Conservation (phyloP, 1,140 invertebrate species). For the Heliothis subflexa region DNA sequence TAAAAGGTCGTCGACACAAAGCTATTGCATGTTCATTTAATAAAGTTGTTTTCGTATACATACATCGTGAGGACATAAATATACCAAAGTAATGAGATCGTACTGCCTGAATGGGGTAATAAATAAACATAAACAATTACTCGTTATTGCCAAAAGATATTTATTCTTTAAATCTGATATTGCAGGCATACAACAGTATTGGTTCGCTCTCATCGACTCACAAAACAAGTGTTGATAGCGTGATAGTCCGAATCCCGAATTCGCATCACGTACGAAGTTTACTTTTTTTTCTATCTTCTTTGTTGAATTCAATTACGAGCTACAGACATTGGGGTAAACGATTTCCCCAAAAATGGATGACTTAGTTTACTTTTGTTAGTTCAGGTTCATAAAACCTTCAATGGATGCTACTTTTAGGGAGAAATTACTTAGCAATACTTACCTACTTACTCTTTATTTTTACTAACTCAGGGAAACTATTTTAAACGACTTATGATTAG, state of each 20-base stretch:
- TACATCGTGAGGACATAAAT: constrained; percentile 25
- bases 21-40: too few relatives aligned
- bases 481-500: too few relatives aligned
- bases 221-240: constrained; percentile 65
- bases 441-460: too few relatives aligned
- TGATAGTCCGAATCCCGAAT: constrained; percentile 60
- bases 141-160: constrained; percentile 39
- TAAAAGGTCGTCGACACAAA: too few relatives aligned
- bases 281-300: constrained; percentile 69
- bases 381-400: constrained; percentile 26
- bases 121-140: constrained; percentile 44
- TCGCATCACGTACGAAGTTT: constrained; percentile 66
- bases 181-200: constrained; percentile 41
- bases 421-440: constrained; percentile 3
- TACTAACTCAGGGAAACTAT: too few relatives aligned
- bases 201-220: constrained; percentile 64
- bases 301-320: constrained; percentile 67
- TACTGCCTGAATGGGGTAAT: constrained; percentile 16
- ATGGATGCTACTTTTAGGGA: constrained; percentile 11
- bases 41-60: background rate
- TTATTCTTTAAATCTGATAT: constrained; percentile 45
- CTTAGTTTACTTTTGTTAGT: constrained; percentile 47
- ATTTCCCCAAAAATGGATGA: constrained; percentile 51
- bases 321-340: constrained; percentile 58
- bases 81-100: constrained; percentile 22